Base-by-base conservation (phyloP, 2,888 invertebrate species). In the Drosophila algonquin region DNA sequence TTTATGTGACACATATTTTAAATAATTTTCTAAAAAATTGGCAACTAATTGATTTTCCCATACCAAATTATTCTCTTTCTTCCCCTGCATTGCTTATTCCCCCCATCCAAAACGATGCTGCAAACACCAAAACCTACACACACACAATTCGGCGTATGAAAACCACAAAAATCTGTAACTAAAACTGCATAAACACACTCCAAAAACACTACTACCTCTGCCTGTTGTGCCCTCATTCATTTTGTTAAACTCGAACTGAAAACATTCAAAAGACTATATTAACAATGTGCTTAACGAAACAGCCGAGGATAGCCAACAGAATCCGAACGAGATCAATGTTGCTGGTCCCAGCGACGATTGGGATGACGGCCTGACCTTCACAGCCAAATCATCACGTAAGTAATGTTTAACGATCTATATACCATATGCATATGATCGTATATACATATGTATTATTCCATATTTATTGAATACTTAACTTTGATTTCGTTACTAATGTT, bases 321-420 rank as follows among this genome's bases (percentile, higher is more conserved):
- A 91, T 79, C 90, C 89, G 62, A 89, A 89, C 80, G 90, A 91
- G 68, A 93, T 93, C 4, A 94, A 93, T 30, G 90, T 90, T 58
- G 79, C 80, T 73, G 93, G 93, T 77, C 93, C 94, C 56, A 93
- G 92, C 79, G 95, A 95, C 80, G 97, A 97, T 89, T 95, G 95
- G 95, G 97, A 97, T 91, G 96, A 96, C 92, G 97, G 97, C 89
- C 96, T 97, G 83, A 97, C 96, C 77, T 98, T 98, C 92, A 97
- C 97, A 87, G 97, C 97, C 73, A 96, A 96, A 93, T 95, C 96
- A 92, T 96, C 95, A 93, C 96, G 97, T 97, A 95, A 95, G 95
- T 95, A 90, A 62, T 75, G 51, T 73, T 63, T 12, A 27, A 55
- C 12, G 21, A 9, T 27, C 18, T n/a, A 21, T 51, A 27, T 21